Evolutionary conservation across 2,888 invertebrate species (phyloP).

Genomic region (Argynnis bischoffii): DNA sequence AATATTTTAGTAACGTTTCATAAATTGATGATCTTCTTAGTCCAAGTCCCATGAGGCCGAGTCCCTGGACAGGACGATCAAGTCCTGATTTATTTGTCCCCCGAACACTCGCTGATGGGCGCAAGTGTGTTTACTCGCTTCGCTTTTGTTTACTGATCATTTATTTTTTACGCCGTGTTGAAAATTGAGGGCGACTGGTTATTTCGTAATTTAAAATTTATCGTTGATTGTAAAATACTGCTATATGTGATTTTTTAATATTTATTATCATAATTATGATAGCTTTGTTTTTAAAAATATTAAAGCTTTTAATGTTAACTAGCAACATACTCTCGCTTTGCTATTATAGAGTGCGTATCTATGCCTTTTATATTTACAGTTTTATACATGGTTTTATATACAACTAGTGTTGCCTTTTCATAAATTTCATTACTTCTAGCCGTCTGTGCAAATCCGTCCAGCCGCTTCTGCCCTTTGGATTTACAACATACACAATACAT

Average conservation of each 20-base stretch:
- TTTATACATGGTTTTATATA: too few species aligned
- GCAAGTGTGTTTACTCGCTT: slow-evolving; percentile 57
- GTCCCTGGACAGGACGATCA: slow-evolving; percentile 52
- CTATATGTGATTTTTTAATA: neutral
- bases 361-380: too few species aligned
- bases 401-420: too few species aligned
- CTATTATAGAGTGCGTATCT: too few species aligned
- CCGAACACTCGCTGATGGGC: slow-evolving; percentile 43
- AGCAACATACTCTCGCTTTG: too few species aligned
- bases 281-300: neutral
- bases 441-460: too few species aligned
- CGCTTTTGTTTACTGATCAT: slow-evolving; percentile 59
- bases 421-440: too few species aligned
- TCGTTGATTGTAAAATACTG: neutral
- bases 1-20: slow-evolving; percentile 10
- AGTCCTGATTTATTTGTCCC: slow-evolving; percentile 66
- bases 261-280: neutral
- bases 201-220: slow-evolving; percentile 10
- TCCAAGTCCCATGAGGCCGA: slow-evolving; percentile 54
- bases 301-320: neutral
- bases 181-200: slow-evolving; percentile 33
- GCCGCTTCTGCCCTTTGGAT: too few species aligned
- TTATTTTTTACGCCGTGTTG: slow-evolving; percentile 55
- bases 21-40: slow-evolving; percentile 18
- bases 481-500: too few species aligned